Percentiles rank a stretch among this genome's conserved stretches.
phyloP scores from a whole-genome alignment of 2,113 vertebrate genomes.

The Alces alces region DNA sequence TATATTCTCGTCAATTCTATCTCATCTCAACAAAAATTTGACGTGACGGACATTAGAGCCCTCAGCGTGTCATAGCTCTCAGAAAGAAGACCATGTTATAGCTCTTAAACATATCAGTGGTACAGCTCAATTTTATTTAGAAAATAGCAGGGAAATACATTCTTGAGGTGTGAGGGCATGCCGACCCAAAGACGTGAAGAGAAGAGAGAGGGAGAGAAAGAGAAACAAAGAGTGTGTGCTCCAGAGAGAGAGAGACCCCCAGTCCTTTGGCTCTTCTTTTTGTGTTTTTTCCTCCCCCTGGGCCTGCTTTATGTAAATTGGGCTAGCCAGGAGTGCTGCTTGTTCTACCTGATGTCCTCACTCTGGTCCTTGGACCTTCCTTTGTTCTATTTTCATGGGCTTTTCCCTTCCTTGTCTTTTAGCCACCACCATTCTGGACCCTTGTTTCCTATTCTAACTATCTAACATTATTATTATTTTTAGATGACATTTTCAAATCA shows the following conservation, averaged over 20 bases:
- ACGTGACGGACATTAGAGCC: not conserved
- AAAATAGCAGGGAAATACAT: not conserved
- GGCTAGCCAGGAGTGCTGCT: not conserved
- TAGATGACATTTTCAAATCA: not conserved
- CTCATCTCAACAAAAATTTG: not conserved
- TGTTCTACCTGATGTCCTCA: not conserved
- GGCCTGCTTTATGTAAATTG: not conserved
- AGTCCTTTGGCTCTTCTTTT: not conserved
- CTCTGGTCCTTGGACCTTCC: not conserved
- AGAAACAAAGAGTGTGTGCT: not conserved
- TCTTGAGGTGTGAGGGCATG: not conserved
- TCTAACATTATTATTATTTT: not conserved
- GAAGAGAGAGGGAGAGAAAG: not conserved
- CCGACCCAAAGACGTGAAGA: fast-evolving
- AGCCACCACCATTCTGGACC: not conserved
- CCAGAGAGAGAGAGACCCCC: not conserved
- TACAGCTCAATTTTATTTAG: not conserved
- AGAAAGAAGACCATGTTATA: not conserved
- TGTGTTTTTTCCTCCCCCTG: not conserved
- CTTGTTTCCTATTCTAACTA: not conserved
- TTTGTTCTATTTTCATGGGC: not conserved
- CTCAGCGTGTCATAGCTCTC: not conserved
- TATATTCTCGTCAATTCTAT: not conserved
- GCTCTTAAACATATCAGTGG: not conserved
- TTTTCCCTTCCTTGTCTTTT: not conserved